Percentiles rank a stretch among this genome's conserved stretches.
These are phyloP conservation scores for Ianthella basta DNA, from an alignment of 37 sponge, comb jelly and placozoan species.

Conservation along the genomic window DNA sequence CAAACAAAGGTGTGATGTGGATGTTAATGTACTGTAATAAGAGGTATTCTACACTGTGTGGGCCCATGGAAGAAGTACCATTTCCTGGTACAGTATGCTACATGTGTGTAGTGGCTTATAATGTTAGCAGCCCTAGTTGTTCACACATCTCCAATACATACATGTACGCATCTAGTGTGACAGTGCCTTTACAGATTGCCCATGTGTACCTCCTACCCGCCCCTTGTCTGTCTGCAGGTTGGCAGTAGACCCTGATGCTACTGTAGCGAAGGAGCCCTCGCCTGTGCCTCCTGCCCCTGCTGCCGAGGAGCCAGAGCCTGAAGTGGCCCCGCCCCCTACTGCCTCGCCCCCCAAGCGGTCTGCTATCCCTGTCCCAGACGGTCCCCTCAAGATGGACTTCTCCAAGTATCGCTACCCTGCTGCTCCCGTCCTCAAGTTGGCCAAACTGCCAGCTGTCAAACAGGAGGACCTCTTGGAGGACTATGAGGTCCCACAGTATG, in stretches of 20 bases:
- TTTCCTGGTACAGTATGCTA: too few relatives aligned
- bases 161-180: too few relatives aligned
- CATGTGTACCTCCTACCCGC: too few relatives aligned
- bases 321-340: background rate
- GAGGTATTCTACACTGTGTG: too few relatives aligned
- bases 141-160: too few relatives aligned
- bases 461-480: background rate
- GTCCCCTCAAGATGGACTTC: slow-evolving; percentile 59
- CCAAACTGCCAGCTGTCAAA: background rate
- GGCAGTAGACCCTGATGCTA: background rate
- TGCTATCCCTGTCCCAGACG: slow-evolving; percentile 24
- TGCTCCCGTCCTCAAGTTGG: background rate
- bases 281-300: slow-evolving; percentile 17
- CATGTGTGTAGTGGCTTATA: too few relatives aligned
- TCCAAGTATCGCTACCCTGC: slow-evolving; percentile 29
- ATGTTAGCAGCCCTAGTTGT: too few relatives aligned
- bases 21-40: too few relatives aligned
- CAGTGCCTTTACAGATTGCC: too few relatives aligned
- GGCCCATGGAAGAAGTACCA: too few relatives aligned
- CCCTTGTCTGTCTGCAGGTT: background rate
- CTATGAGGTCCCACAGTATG: background rate
- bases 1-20: too few relatives aligned
- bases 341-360: background rate
- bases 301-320: background rate
- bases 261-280: background rate